Conservation (phyloP, 1,140 invertebrate species). For the Drosophila aff. region DNA sequence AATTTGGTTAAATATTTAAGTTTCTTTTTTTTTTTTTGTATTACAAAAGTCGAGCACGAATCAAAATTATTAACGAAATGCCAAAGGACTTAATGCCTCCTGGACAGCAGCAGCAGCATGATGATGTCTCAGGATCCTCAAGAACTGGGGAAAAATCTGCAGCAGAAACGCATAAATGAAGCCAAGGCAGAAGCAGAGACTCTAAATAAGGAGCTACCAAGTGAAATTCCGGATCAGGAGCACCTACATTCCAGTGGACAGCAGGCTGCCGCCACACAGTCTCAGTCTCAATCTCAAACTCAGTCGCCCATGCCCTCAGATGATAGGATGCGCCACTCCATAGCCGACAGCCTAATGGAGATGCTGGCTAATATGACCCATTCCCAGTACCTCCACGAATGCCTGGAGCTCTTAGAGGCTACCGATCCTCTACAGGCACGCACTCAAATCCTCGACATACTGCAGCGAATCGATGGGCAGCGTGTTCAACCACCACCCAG, state of each 20-base stretch:
- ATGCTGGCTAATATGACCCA: slow-evolving; percentile 64
- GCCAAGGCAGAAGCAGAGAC: too few relatives aligned
- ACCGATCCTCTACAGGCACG: slow-evolving; percentile 40
- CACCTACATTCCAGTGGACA: too few relatives aligned
- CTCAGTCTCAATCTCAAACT: neutral
- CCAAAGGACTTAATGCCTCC: neutral
- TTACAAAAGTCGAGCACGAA: neutral
- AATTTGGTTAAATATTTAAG: neutral
- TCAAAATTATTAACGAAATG: neutral
- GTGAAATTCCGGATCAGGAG: neutral
- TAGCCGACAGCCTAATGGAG: slow-evolving; percentile 59
- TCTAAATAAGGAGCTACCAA: neutral
- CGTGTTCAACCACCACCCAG: slow-evolving; percentile 12
- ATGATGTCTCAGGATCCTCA: neutral
- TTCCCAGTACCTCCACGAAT: slow-evolving; percentile 28
- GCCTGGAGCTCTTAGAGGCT: slow-evolving; percentile 56
- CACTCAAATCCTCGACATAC: slow-evolving; percentile 32
- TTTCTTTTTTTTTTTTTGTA: neutral
- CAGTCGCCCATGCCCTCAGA: slow-evolving; percentile 51
- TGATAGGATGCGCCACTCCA: slow-evolving; percentile 57
- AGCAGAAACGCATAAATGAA: neutral
- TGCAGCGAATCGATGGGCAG: slow-evolving; percentile 50
- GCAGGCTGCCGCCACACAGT: too few relatives aligned
- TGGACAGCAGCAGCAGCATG: slow-evolving; percentile 1
- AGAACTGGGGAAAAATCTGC: too few relatives aligned